Evolutionary conservation across 2,888 invertebrate species (phyloP).

Genomic region (Drosophila putrida): DNA sequence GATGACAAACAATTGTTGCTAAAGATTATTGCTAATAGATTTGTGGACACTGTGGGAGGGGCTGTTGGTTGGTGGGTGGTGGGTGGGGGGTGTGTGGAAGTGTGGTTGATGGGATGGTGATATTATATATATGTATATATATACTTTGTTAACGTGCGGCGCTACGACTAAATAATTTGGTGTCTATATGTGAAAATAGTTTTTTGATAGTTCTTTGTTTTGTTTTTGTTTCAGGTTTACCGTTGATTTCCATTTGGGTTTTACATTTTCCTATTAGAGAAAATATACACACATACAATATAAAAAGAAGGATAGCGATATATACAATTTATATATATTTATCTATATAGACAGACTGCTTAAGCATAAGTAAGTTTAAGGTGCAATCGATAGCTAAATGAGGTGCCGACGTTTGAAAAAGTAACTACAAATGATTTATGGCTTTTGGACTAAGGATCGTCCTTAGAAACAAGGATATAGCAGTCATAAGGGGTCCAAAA

Average conservation of each 20-base stretch:
- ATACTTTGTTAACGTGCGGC: conserved; percentile 29
- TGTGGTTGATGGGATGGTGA: conserved; percentile 22
- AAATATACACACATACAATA: conserved; percentile 55
- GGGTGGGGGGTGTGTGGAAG: neutral
- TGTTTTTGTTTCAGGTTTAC: conserved; percentile 78
- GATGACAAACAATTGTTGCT: conserved; percentile 74
- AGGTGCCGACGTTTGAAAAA: conserved; percentile 9
- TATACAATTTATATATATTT: conserved; percentile 22
- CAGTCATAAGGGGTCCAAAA: neutral
- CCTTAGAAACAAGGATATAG: neutral
- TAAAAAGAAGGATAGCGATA: conserved; percentile 15
- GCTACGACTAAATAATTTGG: conserved; percentile 45
- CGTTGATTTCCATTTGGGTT: conserved; percentile 85
- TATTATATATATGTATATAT: conserved; percentile 6
- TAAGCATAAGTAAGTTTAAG: conserved; percentile 6
- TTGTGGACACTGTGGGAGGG: conserved; percentile 3
- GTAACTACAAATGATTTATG: conserved; percentile 8
- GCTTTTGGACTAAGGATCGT: neutral
- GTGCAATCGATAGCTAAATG: conserved; percentile 47
- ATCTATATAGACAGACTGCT: conserved; percentile 17
- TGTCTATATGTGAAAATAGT: conserved; percentile 40
- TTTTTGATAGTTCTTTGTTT: conserved; percentile 37
- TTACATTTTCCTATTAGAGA: conserved; percentile 84
- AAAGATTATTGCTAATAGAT: conserved; percentile 42
- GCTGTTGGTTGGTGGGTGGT: conserved; percentile 13